Evolutionary conservation across 2,113 vertebrate genomes (phyloP), one percentile per base, ranked within the genome.

Genomic region (Pteropus alecto): DNA sequence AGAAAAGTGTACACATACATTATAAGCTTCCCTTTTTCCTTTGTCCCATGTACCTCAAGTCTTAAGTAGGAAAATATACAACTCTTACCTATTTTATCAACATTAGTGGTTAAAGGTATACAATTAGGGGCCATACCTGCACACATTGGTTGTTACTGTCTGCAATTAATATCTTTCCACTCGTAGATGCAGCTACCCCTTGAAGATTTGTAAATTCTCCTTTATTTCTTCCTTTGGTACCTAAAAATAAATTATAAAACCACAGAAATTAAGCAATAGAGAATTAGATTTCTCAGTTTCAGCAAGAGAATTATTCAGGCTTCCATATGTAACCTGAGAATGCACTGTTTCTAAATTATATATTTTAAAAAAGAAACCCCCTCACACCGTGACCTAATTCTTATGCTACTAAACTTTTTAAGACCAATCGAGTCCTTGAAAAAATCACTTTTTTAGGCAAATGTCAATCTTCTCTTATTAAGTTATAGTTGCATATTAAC

Each of bases 101-200:
- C 9, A 28, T 38, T 87, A 93, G 46, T 38, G 28, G 35, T 65
- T 48, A 46, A 51, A 79, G 30, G 70, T n/a, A 33, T 11, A 65
- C 19, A 28, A 2, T 51, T 9, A 30, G 54, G 54, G 28, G 48
- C 74, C n/a, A 28, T 99, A 99, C 99, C 99, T 99, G 99, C 9
- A 99, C 99, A 98, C 99, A 99, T 71, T 99, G 99, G 98, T 99
- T 99, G 98, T 99, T 99, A 98, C 99, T 99, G 98, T 99, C 99
- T 95, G 99, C 99, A 96, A 99, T 99, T 96, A 99, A 96, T 98
- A 99, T 99, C 97, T 99, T 99, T 88, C 99, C 99, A 97, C 97
- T 98, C 89, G 99, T 98, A 65, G 99, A 99, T 78, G 99, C 99
- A 73, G 99, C 99, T 96, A 99, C 99, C 33, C 99, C 99, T 98